phyloP scores from a whole-genome alignment of 37 sponge, comb jelly and placozoan genomes.

The Ephydatia muelleri region DNA sequence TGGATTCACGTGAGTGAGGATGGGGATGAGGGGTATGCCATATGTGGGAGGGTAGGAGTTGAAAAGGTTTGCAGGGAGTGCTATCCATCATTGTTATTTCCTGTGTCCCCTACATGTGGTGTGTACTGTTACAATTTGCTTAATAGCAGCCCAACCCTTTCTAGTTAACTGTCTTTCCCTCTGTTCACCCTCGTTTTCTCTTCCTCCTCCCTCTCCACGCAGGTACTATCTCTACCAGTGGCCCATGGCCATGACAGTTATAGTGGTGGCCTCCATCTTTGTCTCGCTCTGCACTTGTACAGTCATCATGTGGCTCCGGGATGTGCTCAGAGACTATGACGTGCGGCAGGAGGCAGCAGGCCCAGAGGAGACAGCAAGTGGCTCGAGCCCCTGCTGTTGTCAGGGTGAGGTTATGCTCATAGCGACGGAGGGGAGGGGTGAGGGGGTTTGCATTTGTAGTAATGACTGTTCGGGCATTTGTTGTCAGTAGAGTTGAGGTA shows the following conservation, averaged over 20 bases:
- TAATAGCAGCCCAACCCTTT: no score
- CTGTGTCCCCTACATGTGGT: neutral
- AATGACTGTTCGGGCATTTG: no score
- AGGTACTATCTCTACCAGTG: no score
- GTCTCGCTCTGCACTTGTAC: slow-evolving; percentile 63
- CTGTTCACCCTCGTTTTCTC: no score
- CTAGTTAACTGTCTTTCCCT: neutral
- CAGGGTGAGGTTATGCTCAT: neutral
- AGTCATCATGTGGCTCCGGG: slow-evolving; percentile 65
- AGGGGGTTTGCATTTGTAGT: no score
- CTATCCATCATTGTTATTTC: neutral
- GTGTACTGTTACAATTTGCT: no score
- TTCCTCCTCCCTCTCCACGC: neutral
- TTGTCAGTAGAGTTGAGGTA: no score
- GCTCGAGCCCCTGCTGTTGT: neutral
- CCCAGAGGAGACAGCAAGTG: slow-evolving; percentile 11
- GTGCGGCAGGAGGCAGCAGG: slow-evolving; percentile 15
- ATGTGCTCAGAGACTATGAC: slow-evolving; percentile 37
- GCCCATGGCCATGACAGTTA: slow-evolving; percentile 12
- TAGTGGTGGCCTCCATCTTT: no score
- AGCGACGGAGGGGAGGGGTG: no score
- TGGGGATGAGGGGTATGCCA: neutral
- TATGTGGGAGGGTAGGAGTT: neutral
- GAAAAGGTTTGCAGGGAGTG: neutral
- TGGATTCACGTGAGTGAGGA: slow-evolving; percentile 70